Percentiles rank a stretch among this genome's conserved stretches.
These are phyloP conservation scores for Tuta absoluta DNA, from an alignment of 2,888 invertebrate genomes.

Conservation along the genomic window DNA sequence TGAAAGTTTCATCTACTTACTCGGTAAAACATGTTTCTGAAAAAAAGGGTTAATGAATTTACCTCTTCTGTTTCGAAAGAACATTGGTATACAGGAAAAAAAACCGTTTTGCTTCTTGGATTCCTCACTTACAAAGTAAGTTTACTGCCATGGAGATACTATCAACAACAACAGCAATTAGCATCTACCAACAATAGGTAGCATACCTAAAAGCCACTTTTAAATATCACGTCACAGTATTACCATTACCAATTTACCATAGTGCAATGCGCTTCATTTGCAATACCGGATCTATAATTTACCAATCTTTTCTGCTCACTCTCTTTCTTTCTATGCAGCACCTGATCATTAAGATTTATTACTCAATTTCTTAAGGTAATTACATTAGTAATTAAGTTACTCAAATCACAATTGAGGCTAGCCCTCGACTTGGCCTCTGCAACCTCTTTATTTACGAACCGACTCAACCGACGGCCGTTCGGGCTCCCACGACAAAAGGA, in stretches of 20 bases:
- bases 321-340: neutral
- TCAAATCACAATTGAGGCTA: slow-evolving; percentile 23
- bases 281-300: too few relatives aligned
- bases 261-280: too few relatives aligned
- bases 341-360: slow-evolving; percentile 26
- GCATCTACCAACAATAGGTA: too few relatives aligned
- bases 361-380: slow-evolving; percentile 20
- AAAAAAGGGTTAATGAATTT: neutral
- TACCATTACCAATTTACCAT: too few relatives aligned
- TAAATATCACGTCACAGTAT: too few relatives aligned
- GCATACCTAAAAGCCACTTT: too few relatives aligned
- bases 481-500: neutral
- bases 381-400: slow-evolving; percentile 27
- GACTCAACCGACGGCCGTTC: neutral
- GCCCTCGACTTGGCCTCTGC: slow-evolving; percentile 9
- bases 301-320: neutral
- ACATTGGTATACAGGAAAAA: neutral
- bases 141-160: too few relatives aligned
- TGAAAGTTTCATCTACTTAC: slow-evolving; percentile 8
- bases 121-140: too few relatives aligned
- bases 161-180: too few relatives aligned
- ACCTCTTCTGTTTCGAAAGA: neutral
- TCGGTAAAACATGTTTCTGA: neutral
- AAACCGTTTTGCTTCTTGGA: too few relatives aligned
- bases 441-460: slow-evolving; percentile 10